Base-by-base conservation (phyloP, 2,888 invertebrate species). In the Alloscopus bannaensis region DNA sequence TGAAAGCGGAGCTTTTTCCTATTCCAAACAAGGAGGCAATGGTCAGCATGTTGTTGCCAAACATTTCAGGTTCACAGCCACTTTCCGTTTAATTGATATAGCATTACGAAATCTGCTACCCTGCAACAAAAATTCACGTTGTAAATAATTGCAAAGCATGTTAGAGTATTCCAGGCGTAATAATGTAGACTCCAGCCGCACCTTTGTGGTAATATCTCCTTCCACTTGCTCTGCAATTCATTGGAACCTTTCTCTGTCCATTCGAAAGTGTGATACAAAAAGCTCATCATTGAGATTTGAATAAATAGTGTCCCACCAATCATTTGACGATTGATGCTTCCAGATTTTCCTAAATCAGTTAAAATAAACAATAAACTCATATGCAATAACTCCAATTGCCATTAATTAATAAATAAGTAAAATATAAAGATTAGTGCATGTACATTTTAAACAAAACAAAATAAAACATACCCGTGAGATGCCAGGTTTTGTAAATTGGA, bases 321-420 rank as follows among this genome's bases (percentile, higher is more conserved):
- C n/a, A 18, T n/a, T 47, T 47, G 50, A 47, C 4, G 50, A 47
- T n/a, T 8, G 50, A 47, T 47, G 13, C 20, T n/a, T 47, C 50
- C 50, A 47, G n/a, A n/a, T n/a, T n/a, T n/a, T n/a, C n/a, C n/a
- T n/a, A n/a, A n/a, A n/a, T n/a, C n/a, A n/a, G n/a, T n/a, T n/a
- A n/a, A n/a, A n/a, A n/a, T n/a, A n/a, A n/a, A n/a, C n/a, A n/a
- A n/a, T n/a, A n/a, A n/a, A n/a, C n/a, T n/a, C n/a, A n/a, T n/a
- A n/a, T n/a, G n/a, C n/a, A n/a, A n/a, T n/a, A n/a, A n/a, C n/a
- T n/a, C n/a, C n/a, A n/a, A n/a, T n/a, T n/a, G n/a, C n/a, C n/a
- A n/a, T n/a, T n/a, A n/a, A n/a, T n/a, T n/a, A n/a, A n/a, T n/a
- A n/a, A n/a, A n/a, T n/a, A n/a, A n/a, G n/a, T n/a, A n/a, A n/a